Evolutionary conservation across 2,797 vertebrate species (phyloP).

Genomic region (Parambassis ranga): DNA sequence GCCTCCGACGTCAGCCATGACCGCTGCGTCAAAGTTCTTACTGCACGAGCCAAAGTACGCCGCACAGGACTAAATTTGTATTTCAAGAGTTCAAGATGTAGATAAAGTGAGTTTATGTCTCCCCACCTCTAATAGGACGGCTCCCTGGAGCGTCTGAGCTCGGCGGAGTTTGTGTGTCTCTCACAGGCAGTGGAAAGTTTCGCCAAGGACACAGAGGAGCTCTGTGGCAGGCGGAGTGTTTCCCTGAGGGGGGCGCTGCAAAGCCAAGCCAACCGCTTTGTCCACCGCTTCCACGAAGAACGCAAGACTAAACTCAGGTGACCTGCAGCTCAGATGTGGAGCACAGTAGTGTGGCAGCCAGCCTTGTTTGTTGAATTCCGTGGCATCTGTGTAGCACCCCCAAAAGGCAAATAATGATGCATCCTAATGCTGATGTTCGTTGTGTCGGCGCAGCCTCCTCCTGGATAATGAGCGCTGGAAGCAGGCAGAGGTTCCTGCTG

Average conservation of each 20-base stretch:
- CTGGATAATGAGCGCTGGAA: slow-evolving; percentile 98
- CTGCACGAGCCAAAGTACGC: slow-evolving; percentile 90
- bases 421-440: neutral
- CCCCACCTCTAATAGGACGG: slow-evolving; percentile 84
- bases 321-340: neutral
- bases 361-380: no score
- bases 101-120: neutral
- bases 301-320: slow-evolving; percentile 96
- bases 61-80: accelerated
- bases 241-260: slow-evolving; percentile 94
- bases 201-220: slow-evolving; percentile 87
- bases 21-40: slow-evolving; percentile 94
- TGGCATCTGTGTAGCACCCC: no score
- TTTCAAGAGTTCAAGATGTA: neutral
- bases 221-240: slow-evolving; percentile 89
- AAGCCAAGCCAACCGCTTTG: slow-evolving; percentile 95
- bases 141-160: slow-evolving; percentile 93
- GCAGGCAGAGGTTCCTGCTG: slow-evolving; percentile 94
- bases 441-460: slow-evolving; percentile 82
- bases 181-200: slow-evolving; percentile 92
- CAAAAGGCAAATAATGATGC: neutral
- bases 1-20: slow-evolving; percentile 94
- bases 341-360: neutral
- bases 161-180: slow-evolving; percentile 90
- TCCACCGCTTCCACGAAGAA: slow-evolving; percentile 96